Conservation (phyloP, 2,797 vertebrate genomes). For the Anas acuta region DNA sequence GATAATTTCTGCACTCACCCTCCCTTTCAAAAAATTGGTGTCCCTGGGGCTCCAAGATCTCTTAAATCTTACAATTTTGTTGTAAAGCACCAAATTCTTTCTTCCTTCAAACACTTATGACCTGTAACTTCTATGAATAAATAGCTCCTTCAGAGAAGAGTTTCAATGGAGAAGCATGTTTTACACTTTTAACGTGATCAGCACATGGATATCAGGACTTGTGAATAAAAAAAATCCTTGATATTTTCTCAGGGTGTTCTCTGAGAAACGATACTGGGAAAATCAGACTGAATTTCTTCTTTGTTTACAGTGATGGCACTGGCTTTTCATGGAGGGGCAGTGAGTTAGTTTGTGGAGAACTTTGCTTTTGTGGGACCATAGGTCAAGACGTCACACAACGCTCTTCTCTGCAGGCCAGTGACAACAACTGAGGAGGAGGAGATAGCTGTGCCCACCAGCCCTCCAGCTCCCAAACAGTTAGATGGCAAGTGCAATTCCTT, state of each 20-base stretch:
- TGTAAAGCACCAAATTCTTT: not conserved
- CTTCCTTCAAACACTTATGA: not conserved
- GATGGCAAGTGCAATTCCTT: not conserved
- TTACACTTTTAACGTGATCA: not conserved
- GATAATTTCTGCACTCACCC: not conserved
- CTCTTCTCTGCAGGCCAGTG: slow-evolving; percentile 25
- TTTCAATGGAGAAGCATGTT: not conserved
- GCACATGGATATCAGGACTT: not conserved
- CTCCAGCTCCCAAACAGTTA: not conserved
- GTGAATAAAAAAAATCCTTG: not conserved
- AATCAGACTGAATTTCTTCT: not conserved
- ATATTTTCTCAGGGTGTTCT: not conserved
- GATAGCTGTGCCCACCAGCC: not conserved
- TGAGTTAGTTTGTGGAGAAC: not conserved
- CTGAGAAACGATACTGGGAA: not conserved
- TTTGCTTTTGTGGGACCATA: slow-evolving; percentile 37
- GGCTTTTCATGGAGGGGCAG: not conserved
- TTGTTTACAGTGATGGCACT: slow-evolving; percentile 45
- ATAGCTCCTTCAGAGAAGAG: not conserved
- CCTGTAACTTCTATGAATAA: not conserved
- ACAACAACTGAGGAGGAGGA: not conserved
- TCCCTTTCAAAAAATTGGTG: not conserved
- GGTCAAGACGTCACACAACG: slow-evolving; percentile 62
- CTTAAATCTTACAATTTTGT: not conserved
- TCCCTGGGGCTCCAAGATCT: not conserved